These are phyloP conservation scores for Ciconia maguari DNA, from an alignment of 2,113 vertebrate species.

Conservation along the genomic window DNA sequence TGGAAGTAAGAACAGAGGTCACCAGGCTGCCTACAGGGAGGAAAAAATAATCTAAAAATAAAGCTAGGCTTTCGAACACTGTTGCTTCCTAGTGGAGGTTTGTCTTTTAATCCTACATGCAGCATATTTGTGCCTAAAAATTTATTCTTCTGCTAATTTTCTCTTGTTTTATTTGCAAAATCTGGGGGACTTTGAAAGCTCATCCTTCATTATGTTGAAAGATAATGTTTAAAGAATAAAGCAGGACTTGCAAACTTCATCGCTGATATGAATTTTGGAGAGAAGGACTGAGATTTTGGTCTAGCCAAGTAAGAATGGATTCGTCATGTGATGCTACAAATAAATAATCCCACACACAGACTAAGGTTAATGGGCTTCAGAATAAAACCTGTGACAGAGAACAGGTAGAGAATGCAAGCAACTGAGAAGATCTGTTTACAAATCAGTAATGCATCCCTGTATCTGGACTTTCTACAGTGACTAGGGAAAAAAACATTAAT, in stretches of 20 bases:
- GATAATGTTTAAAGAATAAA: not conserved
- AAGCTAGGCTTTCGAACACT: not conserved
- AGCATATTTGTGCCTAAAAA: not conserved
- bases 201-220: not conserved
- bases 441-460: not conserved
- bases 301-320: not conserved
- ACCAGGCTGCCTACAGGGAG: not conserved
- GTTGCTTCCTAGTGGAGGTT: not conserved
- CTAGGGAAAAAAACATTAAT: not conserved
- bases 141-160: not conserved
- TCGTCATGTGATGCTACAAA: not conserved
- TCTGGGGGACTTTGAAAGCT: not conserved
- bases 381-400: not conserved
- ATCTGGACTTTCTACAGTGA: not conserved
- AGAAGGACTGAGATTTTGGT: not conserved
- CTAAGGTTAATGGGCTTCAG: not conserved
- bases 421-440: not conserved
- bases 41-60: not conserved
- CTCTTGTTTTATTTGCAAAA: not conserved
- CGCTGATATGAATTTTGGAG: not conserved
- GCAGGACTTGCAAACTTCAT: not conserved
- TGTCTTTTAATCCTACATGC: not conserved
- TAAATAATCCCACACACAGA: not conserved
- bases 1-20: conserved; percentile 2
- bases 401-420: not conserved